phyloP scores from a whole-genome alignment of 2,797 vertebrate species.

The Ctenopoma kingsleyae region DNA sequence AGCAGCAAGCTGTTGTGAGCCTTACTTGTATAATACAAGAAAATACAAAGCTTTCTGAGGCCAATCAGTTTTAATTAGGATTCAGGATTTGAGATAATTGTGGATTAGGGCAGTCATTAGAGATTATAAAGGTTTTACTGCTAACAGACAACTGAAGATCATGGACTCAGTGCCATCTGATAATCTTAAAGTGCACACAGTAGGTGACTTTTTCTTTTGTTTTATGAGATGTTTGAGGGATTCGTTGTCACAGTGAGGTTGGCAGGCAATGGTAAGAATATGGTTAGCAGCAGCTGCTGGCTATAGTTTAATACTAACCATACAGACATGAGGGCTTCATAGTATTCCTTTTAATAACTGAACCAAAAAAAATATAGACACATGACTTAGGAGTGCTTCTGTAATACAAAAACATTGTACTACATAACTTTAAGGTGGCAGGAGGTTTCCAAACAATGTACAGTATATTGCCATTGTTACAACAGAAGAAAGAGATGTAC shows the following conservation, averaged over 20 bases:
- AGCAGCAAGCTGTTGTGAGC: conserved; percentile 2
- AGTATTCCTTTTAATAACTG: neutral
- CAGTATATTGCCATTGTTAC: conserved; percentile 2
- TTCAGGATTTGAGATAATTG: conserved; percentile 53
- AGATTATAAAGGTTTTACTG: conserved; percentile 23
- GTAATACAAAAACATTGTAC: neutral
- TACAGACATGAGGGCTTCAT: neutral
- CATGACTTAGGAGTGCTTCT: neutral
- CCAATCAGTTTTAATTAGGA: conserved; percentile 31
- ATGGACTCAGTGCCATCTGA: conserved; percentile 18
- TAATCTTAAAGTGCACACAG: conserved; percentile 3
- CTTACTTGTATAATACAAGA: neutral
- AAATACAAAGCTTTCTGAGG: conserved; percentile 5
- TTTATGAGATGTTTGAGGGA: neutral
- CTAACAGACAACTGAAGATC: conserved; percentile 40
- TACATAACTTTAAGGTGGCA: neutral
- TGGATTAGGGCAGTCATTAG: conserved; percentile 33
- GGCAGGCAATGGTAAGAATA: neutral
- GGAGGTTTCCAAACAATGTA: conserved; percentile 1
- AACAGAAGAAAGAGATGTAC: conserved; percentile 16
- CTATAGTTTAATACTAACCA: neutral
- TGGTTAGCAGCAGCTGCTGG: neutral
- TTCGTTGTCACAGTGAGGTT: neutral
- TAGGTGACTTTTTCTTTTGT: no score
- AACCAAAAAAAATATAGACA: neutral